A percentile compares a stretch with the other conserved stretches of the same genome.
phyloP scores from a whole-genome alignment of 92 coral and sea anemone species.

The Siderastrea radians region DNA sequence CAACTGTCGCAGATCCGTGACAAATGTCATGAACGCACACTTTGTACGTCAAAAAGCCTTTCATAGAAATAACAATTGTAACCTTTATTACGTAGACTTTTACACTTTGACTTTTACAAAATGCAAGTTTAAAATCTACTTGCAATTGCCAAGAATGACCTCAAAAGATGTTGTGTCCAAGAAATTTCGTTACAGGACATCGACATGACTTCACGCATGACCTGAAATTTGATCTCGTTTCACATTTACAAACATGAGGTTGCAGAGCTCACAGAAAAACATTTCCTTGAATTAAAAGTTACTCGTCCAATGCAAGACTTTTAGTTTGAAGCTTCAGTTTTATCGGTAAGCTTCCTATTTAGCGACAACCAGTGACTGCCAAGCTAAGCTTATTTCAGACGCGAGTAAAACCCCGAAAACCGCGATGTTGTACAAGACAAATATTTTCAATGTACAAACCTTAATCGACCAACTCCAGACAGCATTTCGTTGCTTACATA shows the following conservation, averaged over 20 bases:
- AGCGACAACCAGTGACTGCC: not conserved
- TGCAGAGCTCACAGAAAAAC: not conserved
- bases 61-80: too few species aligned
- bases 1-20: not conserved
- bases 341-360: not conserved
- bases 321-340: not conserved
- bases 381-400: not conserved
- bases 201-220: not conserved
- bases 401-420: not conserved
- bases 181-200: too few species aligned
- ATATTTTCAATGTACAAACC: constrained; percentile 8
- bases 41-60: too few species aligned
- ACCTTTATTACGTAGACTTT: too few species aligned
- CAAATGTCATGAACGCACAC: not conserved
- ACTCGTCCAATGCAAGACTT: not conserved
- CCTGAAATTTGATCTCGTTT: not conserved
- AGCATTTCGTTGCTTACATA: constrained; percentile 24
- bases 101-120: too few species aligned
- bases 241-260: not conserved
- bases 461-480: constrained; percentile 9
- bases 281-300: not conserved
- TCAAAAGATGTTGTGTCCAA: too few species aligned
- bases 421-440: not conserved
- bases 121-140: too few species aligned
- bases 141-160: too few species aligned